Evolutionary conservation across 2,888 invertebrate species (phyloP), one percentile per base, ranked within the genome.

Genomic region (Ectemnius cavifrons): DNA sequence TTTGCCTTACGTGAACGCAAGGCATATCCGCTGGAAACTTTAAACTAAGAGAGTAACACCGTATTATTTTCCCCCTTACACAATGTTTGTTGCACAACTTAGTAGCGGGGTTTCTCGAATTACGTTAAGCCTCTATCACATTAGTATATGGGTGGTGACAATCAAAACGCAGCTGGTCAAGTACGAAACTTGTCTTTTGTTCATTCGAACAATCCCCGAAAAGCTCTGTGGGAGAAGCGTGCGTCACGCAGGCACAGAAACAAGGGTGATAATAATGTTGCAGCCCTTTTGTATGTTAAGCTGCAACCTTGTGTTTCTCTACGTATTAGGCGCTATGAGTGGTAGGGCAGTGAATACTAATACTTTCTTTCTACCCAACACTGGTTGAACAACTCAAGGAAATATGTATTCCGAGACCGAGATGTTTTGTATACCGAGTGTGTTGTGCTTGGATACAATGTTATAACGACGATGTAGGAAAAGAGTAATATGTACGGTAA

Each of bases 261-360:
- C 70, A 77, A 79, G 77, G 75, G 79, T 80, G 80, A 81, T 79
- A 79, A 76, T 78, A 78, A 82, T 82, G 77, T 82, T 81, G 90
- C 89, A 90, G 90, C 90, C 90, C 90, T 91, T 91, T 91, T 91
- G 87, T 90, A 91, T 89, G 87, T 83, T 86, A 86, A 87, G 87
- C 86, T 87, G 89, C 87, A 88, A 89, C 88, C 85, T 85, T 86
- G 89, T 88, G 88, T 89, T 52, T 90, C 81, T 86, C 80, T 82
- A 83, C 82, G 80, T 84, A 85, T 81, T 88, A 85, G 83, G 79
- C 77, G 78, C 82, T 84, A 80, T 75, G 73, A 83, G 69, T 78
- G 58, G 77, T 81, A 84, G 76, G 75, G 67, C 63, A 73, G 63
- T 63, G 80, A 71, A 63, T 84, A 78, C 75, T 83, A 79, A 81